phyloP scores from a whole-genome alignment of 2,113 vertebrate species.

The Peromyscus polionotus region DNA sequence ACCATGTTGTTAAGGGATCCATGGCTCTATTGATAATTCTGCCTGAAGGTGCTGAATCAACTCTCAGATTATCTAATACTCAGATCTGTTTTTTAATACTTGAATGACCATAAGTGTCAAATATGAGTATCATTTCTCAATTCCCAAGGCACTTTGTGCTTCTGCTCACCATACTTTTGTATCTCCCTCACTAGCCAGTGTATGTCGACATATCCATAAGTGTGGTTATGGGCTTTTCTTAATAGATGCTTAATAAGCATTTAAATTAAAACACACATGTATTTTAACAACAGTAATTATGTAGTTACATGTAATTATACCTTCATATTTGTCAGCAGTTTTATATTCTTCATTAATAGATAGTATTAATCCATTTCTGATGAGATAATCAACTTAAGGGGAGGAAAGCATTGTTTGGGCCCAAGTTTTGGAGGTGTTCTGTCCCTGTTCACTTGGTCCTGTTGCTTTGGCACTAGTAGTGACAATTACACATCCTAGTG shows the following conservation, averaged over 20 bases:
- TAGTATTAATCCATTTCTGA: background rate
- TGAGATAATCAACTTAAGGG: background rate
- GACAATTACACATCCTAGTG: no score
- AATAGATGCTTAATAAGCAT: background rate
- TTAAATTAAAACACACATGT: background rate
- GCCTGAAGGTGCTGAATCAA: background rate
- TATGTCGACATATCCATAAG: background rate
- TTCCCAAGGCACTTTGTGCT: background rate
- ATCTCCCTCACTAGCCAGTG: background rate
- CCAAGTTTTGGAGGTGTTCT: no score
- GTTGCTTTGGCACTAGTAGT: background rate
- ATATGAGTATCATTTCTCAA: background rate
- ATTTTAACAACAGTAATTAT: background rate
- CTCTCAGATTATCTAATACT: background rate
- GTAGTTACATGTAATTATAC: background rate
- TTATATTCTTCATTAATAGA: no score
- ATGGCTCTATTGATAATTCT: background rate
- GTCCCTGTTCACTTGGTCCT: background rate
- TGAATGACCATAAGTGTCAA: constrained; percentile 10
- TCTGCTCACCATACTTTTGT: background rate
- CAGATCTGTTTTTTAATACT: constrained; percentile 21
- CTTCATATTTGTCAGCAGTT: constrained; percentile 1
- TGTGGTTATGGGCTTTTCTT: background rate
- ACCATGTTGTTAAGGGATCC: background rate
- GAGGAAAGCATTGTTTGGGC: background rate